Conservation (phyloP, 2,113 vertebrate genomes). For the Malurus elegans region DNA sequence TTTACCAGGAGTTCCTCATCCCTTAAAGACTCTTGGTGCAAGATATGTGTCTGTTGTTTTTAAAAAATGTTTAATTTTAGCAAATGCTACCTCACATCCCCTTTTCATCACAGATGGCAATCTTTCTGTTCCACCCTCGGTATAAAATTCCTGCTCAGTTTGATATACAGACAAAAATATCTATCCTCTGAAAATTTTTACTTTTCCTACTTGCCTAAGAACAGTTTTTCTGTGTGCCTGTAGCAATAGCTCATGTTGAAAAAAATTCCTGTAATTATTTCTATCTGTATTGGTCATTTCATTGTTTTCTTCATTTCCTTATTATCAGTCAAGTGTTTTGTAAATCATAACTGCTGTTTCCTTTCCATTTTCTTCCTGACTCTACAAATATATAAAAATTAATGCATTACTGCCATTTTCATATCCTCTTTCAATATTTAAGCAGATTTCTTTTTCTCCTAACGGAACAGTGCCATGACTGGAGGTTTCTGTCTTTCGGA, state of each 20-base stretch:
- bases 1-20: conserved; percentile 18
- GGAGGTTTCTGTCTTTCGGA: background rate
- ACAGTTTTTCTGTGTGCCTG: background rate
- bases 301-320: background rate
- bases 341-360: conserved; percentile 14
- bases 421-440: background rate
- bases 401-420: background rate
- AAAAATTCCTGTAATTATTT: conserved; percentile 14
- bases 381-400: conserved; percentile 1
- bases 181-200: background rate
- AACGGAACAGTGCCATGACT: background rate
- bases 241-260: background rate
- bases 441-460: background rate
- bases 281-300: conserved; percentile 19
- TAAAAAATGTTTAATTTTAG: conserved; percentile 63
- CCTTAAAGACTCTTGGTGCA: background rate
- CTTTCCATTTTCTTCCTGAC: background rate
- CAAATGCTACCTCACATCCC: conserved; percentile 61
- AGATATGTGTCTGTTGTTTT: conserved; percentile 48
- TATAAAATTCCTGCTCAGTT: conserved; percentile 51
- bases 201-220: background rate
- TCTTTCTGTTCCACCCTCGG: conserved; percentile 52
- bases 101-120: conserved; percentile 67
- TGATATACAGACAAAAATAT: conserved; percentile 51
- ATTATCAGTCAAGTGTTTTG: background rate